phyloP scores from a whole-genome alignment of 1,140 invertebrate genomes.

The Trichonephila inaurata region DNA sequence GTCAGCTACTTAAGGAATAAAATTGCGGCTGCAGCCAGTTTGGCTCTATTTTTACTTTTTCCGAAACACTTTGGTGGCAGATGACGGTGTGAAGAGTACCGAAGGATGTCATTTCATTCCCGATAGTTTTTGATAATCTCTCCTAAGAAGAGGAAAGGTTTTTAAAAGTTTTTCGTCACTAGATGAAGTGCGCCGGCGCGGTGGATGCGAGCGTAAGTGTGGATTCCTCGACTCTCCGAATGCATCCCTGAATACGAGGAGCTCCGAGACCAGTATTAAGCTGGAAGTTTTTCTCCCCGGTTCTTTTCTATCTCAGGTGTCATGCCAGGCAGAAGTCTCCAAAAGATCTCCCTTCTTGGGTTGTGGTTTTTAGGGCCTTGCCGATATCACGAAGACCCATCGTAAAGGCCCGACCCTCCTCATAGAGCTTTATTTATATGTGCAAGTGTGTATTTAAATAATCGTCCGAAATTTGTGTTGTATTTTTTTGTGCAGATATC shows the following conservation, averaged over 20 bases:
- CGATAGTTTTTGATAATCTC: constrained; percentile 20
- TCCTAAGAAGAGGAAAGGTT: neutral
- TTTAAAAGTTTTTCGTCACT: constrained; percentile 40
- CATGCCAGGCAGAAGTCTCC: constrained; percentile 70
- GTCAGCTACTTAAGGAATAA: constrained; percentile 34
- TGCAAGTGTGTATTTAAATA: constrained; percentile 17
- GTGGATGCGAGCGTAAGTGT: constrained; percentile 74
- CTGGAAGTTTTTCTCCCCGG: constrained; percentile 56
- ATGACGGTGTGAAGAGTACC: neutral
- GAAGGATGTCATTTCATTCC: constrained; percentile 9
- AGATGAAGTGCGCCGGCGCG: constrained; percentile 53
- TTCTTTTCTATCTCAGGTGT: constrained; percentile 74
- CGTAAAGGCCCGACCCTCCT: constrained; percentile 54
- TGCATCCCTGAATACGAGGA: constrained; percentile 56
- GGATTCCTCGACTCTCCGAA: constrained; percentile 12
- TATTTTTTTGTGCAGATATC: neutral
- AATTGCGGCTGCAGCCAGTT: neutral
- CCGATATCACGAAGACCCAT: constrained; percentile 73
- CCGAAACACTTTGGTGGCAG: neutral
- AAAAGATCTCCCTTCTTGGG: constrained; percentile 42
- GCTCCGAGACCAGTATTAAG: constrained; percentile 13
- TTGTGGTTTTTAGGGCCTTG: constrained; percentile 64
- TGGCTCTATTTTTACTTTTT: constrained; percentile 38
- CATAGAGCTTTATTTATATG: constrained; percentile 47
- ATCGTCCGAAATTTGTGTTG: constrained; percentile 14